phyloP scores from a whole-genome alignment of 1,140 invertebrate species.

The Centruroides vittatus region DNA sequence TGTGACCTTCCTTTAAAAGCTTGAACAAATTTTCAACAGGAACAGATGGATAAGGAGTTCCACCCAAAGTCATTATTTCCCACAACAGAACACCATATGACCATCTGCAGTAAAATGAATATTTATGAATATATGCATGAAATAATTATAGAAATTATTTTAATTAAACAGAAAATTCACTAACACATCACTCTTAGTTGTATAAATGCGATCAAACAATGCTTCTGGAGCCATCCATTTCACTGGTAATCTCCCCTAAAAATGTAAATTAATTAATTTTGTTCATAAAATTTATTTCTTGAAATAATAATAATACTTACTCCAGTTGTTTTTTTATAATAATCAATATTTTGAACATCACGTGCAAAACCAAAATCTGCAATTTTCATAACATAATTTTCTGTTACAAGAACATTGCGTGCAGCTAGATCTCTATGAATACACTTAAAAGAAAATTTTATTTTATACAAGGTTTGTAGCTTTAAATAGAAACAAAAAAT shows the following conservation, averaged over 20 bases:
- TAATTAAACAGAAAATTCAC: neutral
- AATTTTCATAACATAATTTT: conserved; percentile 74
- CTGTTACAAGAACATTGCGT: conserved; percentile 88
- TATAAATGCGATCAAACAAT: conserved; percentile 84
- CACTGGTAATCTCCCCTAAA: conserved; percentile 72
- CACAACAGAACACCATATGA: conserved; percentile 86
- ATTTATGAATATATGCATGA: neutral
- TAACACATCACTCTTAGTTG: conserved; percentile 89
- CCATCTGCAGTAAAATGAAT: conserved; percentile 37
- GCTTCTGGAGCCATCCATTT: conserved; percentile 99
- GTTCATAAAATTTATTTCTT: neutral
- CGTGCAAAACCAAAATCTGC: conserved; percentile 95
- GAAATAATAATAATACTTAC: conserved; percentile 36
- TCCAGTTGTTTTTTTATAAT: conserved; percentile 92
- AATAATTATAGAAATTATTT: neutral
- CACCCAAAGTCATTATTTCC: conserved; percentile 91
- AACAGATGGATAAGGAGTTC: conserved; percentile 76
- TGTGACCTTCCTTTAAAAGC: conserved; percentile 66
- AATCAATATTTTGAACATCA: conserved; percentile 86
- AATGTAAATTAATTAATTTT: conserved; percentile 24
- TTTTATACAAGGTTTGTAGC: neutral
- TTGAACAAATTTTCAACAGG: conserved; percentile 55
- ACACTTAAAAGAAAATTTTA: conserved; percentile 45
- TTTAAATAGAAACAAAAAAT: neutral
- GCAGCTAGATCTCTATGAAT: conserved; percentile 93